Conservation (phyloP, 1,140 invertebrate species). For the Orchestia grillus region DNA sequence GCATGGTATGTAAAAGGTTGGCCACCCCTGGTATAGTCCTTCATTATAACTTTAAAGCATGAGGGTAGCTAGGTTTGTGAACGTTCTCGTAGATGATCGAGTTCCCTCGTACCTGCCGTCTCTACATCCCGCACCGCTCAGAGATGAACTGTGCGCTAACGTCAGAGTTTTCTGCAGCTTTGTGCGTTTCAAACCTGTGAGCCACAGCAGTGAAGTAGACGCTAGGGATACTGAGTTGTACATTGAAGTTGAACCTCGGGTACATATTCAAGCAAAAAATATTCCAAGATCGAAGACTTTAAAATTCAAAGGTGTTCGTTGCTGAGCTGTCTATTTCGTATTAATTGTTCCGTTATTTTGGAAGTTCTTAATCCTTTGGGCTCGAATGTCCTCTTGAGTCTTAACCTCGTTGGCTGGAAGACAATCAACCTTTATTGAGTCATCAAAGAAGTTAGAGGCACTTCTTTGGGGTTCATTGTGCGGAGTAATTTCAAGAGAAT, state of each 20-base stretch:
- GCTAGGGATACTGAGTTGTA: too few species aligned
- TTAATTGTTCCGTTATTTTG: not conserved
- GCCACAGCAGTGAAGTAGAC: too few species aligned
- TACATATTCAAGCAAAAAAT: not conserved
- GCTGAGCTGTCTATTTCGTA: not conserved
- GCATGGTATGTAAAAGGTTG: too few species aligned
- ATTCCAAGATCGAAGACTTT: not conserved
- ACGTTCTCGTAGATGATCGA: too few species aligned
- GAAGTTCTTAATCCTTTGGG: not conserved
- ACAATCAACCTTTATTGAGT: conserved; percentile 9
- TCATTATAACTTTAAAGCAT: too few species aligned
- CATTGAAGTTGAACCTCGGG: too few species aligned
- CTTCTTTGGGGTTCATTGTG: not conserved
- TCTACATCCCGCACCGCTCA: not conserved
- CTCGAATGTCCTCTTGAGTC: not conserved
- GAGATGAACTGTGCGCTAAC: not conserved
- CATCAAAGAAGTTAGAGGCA: not conserved
- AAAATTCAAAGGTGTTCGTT: not conserved
- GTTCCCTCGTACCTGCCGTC: too few species aligned
- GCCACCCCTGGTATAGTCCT: too few species aligned
- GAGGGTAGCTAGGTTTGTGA: too few species aligned
- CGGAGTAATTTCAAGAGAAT: not conserved
- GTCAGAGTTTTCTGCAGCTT: not conserved
- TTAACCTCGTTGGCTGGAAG: not conserved
- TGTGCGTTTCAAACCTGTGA: not conserved